phyloP scores from a whole-genome alignment of 2,888 invertebrate species.

The Esperia sulphurella region DNA sequence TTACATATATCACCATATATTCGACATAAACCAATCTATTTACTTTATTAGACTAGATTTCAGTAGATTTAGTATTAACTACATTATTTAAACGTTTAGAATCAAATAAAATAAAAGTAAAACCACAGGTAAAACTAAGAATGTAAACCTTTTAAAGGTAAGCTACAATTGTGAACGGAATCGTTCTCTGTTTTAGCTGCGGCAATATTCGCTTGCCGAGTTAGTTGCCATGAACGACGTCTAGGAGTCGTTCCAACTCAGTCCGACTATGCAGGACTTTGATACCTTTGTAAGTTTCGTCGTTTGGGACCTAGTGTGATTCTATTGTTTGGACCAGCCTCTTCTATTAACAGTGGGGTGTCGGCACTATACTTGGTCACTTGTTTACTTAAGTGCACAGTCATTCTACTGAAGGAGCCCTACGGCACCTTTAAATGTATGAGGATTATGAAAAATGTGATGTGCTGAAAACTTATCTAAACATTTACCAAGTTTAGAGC shows the following conservation, averaged over 20 bases:
- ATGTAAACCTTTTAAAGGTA: neutral
- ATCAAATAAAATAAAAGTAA: neutral
- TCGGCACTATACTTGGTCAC: too few relatives aligned
- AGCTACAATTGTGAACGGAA: conserved; percentile 27
- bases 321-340: conserved; percentile 35
- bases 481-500: neutral
- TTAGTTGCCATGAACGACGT: conserved; percentile 67
- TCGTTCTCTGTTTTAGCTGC: conserved; percentile 72
- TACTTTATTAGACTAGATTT: too few relatives aligned
- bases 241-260: conserved; percentile 43
- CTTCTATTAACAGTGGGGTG: conserved; percentile 45
- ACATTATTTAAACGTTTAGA: neutral
- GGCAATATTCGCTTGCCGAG: conserved; percentile 73
- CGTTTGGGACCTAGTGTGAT: conserved; percentile 41
- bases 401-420: too few relatives aligned
- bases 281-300: conserved; percentile 59
- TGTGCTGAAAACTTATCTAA: too few relatives aligned
- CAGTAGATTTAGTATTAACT: too few relatives aligned
- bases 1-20: too few relatives aligned
- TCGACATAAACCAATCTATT: neutral
- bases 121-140: neutral
- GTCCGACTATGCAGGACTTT: conserved; percentile 45
- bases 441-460: too few relatives aligned
- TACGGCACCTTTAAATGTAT: too few relatives aligned
- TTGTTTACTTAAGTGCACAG: too few relatives aligned